Base-by-base conservation (phyloP, 2,888 invertebrate species). In the Microplitis deprimator region DNA sequence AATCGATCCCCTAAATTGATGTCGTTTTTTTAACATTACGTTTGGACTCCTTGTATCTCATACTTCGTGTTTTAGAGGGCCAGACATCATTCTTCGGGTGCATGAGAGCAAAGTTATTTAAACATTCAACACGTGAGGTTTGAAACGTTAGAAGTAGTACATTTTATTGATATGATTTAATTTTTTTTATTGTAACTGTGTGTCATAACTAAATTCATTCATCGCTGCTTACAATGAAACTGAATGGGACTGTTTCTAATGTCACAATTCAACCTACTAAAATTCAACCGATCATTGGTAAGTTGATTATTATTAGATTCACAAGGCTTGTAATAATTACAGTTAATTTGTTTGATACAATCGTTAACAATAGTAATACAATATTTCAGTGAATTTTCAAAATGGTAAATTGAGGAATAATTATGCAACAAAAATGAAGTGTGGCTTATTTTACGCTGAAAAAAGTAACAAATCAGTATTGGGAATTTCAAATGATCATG, bases 241-340 rank as follows among this genome's bases (percentile, higher is more conserved):
- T 86, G 1, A 82, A 87, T 76, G 87, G 82, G 0, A 77, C 85
- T 40, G 87, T 88, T 8, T 87, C 87, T 20, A 85, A 87, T 13
- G 87, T 88, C 16, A 77, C 85, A 17, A 81, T 85, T n/a, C 75
- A 87, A 10, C 83, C 87, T 0, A 77, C 81, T 1, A 86, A 85
- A 79, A 84, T 88, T 74, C 88, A 88, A 78, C 88, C 88, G 1
- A 87, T 88, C 59, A 86, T 88, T 73, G 88, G 88, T 88, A 81
- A 80, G 78, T 50, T 64, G 50, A 64, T 29, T 17, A 60, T 7
- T 73, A 13, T 38, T 20, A n/a, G 2, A 70, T 29, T 1, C 59
- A 6, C 13, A 13, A 17, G 29, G 50, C 10, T 62, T 62, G 16
- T 29, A 29, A 29, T 29, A 29, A 29, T 29, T 29, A 29, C 10